phyloP scores from a whole-genome alignment of 2,888 invertebrate species.

The Colletes collaris region DNA sequence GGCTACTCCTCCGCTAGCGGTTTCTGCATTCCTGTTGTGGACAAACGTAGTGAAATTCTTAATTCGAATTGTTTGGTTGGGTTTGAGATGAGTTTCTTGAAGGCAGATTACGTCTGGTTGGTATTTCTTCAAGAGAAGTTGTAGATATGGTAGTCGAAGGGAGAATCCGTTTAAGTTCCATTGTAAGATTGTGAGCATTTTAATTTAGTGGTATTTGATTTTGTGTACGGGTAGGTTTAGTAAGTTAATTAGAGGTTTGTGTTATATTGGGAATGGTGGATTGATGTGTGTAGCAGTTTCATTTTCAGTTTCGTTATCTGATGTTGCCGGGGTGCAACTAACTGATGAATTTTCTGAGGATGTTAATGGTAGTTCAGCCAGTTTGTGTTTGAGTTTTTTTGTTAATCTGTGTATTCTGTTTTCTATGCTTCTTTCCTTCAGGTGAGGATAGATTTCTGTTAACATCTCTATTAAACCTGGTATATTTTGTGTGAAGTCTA shows the following conservation, averaged over 20 bases:
- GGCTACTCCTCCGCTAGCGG: conserved; percentile 8
- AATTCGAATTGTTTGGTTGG: neutral
- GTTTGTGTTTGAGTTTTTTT: neutral
- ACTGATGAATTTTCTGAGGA: no score
- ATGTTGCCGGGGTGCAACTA: no score
- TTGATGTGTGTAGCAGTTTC: no score
- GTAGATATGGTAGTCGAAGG: neutral
- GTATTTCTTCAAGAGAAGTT: neutral
- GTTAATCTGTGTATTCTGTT: neutral
- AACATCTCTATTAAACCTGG: neutral
- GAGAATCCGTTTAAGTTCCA: neutral
- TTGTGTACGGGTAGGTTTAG: no score
- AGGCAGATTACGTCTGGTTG: neutral
- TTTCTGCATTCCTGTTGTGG: neutral
- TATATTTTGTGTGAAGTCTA: neutral
- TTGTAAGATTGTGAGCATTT: no score
- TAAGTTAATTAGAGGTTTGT: no score
- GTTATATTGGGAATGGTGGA: no score
- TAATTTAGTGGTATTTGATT: no score
- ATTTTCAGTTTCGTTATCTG: no score
- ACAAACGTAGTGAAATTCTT: neutral
- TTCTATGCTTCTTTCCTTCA: neutral
- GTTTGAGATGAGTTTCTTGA: neutral
- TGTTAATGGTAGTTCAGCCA: no score
- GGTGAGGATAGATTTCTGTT: neutral